Percentiles rank a stretch among this genome's conserved stretches.
phyloP scores from a whole-genome alignment of 2,888 invertebrate species.

The Aleiodes leptofemur region DNA sequence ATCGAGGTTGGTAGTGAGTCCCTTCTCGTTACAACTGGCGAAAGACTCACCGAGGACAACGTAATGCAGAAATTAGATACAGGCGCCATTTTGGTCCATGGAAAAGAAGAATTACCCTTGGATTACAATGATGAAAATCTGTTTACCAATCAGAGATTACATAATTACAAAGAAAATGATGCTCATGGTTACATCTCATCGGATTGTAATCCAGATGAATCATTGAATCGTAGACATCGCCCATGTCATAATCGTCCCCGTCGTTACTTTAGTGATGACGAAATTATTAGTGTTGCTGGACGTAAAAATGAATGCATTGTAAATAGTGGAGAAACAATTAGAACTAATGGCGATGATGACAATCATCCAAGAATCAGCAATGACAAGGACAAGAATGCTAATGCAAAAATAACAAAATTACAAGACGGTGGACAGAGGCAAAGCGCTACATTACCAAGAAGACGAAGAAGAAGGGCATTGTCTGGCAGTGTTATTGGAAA shows the following conservation, averaged over 20 bases:
- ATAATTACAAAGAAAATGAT: constrained; percentile 49
- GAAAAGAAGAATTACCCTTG: constrained; percentile 84
- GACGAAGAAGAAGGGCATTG: constrained; percentile 68
- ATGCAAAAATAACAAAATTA: constrained; percentile 59
- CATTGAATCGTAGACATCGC: constrained; percentile 42
- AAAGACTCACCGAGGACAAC: constrained; percentile 71
- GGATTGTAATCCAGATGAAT: constrained; percentile 45
- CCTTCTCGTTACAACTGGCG: constrained; percentile 68
- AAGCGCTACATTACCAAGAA: constrained; percentile 71
- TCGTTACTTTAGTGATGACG: constrained; percentile 57
- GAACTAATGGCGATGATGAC: constrained; percentile 43
- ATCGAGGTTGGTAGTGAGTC: constrained; percentile 74
- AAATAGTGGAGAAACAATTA: constrained; percentile 29
- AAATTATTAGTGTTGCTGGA: constrained; percentile 50
- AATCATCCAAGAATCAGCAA: constrained; percentile 45
- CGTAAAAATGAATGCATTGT: constrained; percentile 42
- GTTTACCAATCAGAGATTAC: constrained; percentile 25
- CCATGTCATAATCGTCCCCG: constrained; percentile 52
- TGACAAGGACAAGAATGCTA: constrained; percentile 65
- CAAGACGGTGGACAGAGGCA: constrained; percentile 60
- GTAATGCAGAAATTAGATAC: constrained; percentile 76
- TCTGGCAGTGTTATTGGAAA: constrained; percentile 67
- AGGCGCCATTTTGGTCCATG: constrained; percentile 77
- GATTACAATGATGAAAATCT: constrained; percentile 65
- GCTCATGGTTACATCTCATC: constrained; percentile 41